Base-by-base conservation (phyloP, 2,113 vertebrate species). In the Dermatemys mawii region DNA sequence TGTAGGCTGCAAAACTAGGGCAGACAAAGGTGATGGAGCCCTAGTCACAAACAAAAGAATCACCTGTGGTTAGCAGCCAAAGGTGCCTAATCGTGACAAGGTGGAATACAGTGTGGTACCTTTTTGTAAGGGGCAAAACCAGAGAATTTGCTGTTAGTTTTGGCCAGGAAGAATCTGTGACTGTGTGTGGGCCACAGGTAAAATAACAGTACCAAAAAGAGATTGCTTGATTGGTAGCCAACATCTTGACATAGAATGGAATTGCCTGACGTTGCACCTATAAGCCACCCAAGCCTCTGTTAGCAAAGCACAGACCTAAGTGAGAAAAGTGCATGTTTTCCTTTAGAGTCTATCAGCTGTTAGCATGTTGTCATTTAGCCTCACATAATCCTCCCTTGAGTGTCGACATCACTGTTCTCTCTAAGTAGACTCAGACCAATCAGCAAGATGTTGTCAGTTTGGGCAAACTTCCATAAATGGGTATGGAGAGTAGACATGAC, bases 391-490 rank as follows among this genome's bases (percentile, higher is more conserved):
- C 10, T 60, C 57, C n/a, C 80, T 44, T n/a, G 84, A 93, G 54
- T 73, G 60, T 46, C 10, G 5, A 53, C 84, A 49, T 88, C 38
- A 8, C 81, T n/a, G 32, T 38, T 55, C 50, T 88, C 73, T 55
- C 78, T 82, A 41, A 46, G 54, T 60, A 70, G 41, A 38, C 92
- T 95, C 86, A 79, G 57, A 91, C 90, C 95, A 92, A 63, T 88
- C 41, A 55, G 91, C 90, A 38, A 49, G 92, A 94, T 92, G 90
- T 95, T 94, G 92, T 95, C 94, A 88, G 91, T 70, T 87, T 93
- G 94, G 96, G 97, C 95, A 94, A 86, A 89, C 55, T 93, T 95
- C 96, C 90, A 90, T 46, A 78, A 83, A 26, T 54, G 94, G 50
- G 48, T 87, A 55, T 32, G 83, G 92, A 94, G 89, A 95, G 90